These are phyloP conservation scores for Lordiphosa mommai DNA, from an alignment of 1,140 invertebrate species.

Conservation along the genomic window DNA sequence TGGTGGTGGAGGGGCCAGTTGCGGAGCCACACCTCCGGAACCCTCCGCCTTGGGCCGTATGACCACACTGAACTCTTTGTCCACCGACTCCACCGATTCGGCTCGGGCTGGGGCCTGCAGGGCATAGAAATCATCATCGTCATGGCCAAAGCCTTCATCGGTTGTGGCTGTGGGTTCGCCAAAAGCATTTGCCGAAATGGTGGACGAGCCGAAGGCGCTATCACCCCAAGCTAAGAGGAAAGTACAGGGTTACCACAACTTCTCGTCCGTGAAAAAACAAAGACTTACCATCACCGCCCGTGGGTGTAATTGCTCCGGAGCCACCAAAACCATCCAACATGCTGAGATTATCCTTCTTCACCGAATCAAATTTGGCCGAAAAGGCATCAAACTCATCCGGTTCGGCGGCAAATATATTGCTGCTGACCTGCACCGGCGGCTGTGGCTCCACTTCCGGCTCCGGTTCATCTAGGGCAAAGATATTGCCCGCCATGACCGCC, in stretches of 20 bases:
- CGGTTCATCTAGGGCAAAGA: slow-evolving; percentile 67
- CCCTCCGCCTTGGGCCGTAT: slow-evolving; percentile 83
- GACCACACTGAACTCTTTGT: slow-evolving; percentile 80
- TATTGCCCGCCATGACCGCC: slow-evolving; percentile 55
- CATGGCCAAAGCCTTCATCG: slow-evolving; percentile 84
- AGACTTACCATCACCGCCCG: slow-evolving; percentile 65
- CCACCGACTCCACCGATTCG: slow-evolving; percentile 86
- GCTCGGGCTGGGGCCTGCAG: slow-evolving; percentile 87
- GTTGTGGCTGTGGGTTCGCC: slow-evolving; percentile 61
- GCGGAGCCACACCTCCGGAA: slow-evolving; percentile 81
- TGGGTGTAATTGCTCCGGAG: slow-evolving; percentile 72
- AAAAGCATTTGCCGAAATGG: slow-evolving; percentile 80
- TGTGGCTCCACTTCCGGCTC: slow-evolving; percentile 38
- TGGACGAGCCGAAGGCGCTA: slow-evolving; percentile 67
- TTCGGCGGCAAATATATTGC: slow-evolving; percentile 74
- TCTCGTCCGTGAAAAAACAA: too few species aligned
- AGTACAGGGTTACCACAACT: not conserved
- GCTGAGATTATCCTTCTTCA: slow-evolving; percentile 81
- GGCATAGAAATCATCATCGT: slow-evolving; percentile 91
- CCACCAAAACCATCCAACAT: slow-evolving; percentile 80
- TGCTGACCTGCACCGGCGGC: slow-evolving; percentile 20
- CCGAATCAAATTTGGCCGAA: slow-evolving; percentile 90
- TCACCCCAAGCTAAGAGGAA: slow-evolving; percentile 67
- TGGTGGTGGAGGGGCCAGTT: slow-evolving; percentile 88
- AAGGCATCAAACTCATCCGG: slow-evolving; percentile 90